Base-by-base conservation (phyloP, 2,113 vertebrate species). In the Thoracochromis brauschi region DNA sequence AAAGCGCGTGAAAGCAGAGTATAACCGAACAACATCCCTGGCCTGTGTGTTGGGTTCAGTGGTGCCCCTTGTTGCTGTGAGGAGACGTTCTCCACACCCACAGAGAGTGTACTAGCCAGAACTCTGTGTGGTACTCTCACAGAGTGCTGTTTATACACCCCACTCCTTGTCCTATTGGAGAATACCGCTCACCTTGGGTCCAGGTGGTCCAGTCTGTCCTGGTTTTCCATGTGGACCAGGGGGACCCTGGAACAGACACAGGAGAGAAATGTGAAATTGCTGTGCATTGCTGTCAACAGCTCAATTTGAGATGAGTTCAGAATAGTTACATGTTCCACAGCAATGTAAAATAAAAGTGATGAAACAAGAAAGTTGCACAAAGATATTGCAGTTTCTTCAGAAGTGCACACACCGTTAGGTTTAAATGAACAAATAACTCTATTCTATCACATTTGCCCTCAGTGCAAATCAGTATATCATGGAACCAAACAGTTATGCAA, bases 201-300 rank as follows among this genome's bases (percentile, higher is more conserved):
- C 98, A 89, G 97, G 97, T 87, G 97, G 91, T 94, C 99, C 99
- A 91, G 97, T 97, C 83, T 97, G 94, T 51, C 99, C 98, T 80
- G 98, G 97, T 90, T 96, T 99, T 95, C 99, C 99, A 90, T 98
- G 97, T 91, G 97, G 97, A 90, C 98, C 99, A 80, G 96, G 90
- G 68, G 97, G 95, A 89, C 99, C 99, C 99, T 99, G 83, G 9
- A 93, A 91, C 84, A 92, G 58, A 85, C 6, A 47, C 75, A 91
- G 51, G 55, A 85, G 14, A 84, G 19, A 80, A 55, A 26, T 0
- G 0, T 78, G 2, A 78, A 51, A 78, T 31, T 78, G 11, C 42
- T 78, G 26, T 49, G 9, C 42, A n/a, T 49, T 49, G 16, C 17
- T 31, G 42, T 51, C 45, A 78, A n/a, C 42, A 6, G 6, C 73